Evolutionary conservation across 2,888 invertebrate species (phyloP).

Genomic region (Lepeophtheirus nordmannii): DNA sequence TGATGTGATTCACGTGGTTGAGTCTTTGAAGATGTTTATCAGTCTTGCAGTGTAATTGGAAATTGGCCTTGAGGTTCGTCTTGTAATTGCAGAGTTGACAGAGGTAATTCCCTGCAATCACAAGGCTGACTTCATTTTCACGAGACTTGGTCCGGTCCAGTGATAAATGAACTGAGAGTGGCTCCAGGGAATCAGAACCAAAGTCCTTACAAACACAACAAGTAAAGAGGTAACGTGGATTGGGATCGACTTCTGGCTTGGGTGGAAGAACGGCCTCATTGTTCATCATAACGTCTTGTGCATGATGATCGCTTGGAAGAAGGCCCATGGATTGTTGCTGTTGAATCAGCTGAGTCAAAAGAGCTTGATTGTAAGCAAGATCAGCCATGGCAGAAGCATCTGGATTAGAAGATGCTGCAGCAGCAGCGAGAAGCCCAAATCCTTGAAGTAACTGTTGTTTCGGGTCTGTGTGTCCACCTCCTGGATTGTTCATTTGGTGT

Average conservation of each 20-base stretch:
- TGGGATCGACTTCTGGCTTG: conserved; percentile 68
- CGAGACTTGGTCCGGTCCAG: conserved; percentile 78
- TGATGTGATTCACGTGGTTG: conserved; percentile 95
- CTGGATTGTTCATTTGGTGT: conserved; percentile 41
- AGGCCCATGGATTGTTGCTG: background rate
- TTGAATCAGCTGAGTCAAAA: conserved; percentile 69
- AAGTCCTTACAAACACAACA: conserved; percentile 88
- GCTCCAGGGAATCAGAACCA: conserved; percentile 74
- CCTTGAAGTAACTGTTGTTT: conserved; percentile 20
- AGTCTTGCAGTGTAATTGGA: conserved; percentile 97
- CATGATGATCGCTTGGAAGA: background rate
- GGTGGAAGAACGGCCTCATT: conserved; percentile 69
- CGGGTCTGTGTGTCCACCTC: background rate
- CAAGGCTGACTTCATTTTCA: conserved; percentile 66
- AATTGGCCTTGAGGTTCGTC: conserved; percentile 95
- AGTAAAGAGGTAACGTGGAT: conserved; percentile 67
- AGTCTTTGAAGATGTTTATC: conserved; percentile 95
- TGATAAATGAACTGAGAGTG: conserved; percentile 76
- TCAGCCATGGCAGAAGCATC: conserved; percentile 16
- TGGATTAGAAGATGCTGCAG: background rate
- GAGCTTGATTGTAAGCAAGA: conserved; percentile 63
- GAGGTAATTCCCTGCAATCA: conserved; percentile 78
- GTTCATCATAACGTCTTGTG: background rate
- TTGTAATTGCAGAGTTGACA: conserved; percentile 96
- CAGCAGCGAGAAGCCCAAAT: conserved; percentile 10